A percentile compares a stretch with the other conserved stretches of the same genome.
These are phyloP conservation scores for Montipora cactus DNA, from an alignment of 64 coral and sea anemone species.

Conservation along the genomic window DNA sequence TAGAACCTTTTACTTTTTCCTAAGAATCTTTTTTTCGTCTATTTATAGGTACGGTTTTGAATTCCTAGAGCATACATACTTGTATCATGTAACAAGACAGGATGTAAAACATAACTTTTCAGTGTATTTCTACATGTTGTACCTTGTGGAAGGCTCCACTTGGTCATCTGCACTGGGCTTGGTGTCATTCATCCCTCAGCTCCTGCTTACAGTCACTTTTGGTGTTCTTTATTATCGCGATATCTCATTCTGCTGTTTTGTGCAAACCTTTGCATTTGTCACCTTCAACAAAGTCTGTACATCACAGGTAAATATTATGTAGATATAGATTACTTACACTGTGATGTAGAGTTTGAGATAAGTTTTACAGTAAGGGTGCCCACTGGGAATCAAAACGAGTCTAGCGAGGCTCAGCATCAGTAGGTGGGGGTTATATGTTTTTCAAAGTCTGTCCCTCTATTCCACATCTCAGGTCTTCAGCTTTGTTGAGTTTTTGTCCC, in stretches of 20 bases:
- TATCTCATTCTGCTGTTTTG: conserved; percentile 92
- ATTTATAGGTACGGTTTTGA: conserved; percentile 96
- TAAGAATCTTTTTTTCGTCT: background rate
- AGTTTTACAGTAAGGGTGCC: too few relatives aligned
- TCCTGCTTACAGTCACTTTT: conserved; percentile 76
- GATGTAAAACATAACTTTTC: conserved; percentile 99
- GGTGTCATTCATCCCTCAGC: conserved; percentile 88
- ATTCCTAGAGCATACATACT: conserved; percentile 96
- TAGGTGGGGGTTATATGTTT: too few relatives aligned
- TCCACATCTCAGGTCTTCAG: too few relatives aligned
- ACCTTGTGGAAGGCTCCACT: conserved; percentile 75
- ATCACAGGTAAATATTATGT: conserved; percentile 74
- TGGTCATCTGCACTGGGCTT: conserved; percentile 78
- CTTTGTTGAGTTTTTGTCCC: too few relatives aligned
- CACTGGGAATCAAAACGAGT: too few relatives aligned
- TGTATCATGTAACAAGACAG: conserved; percentile 94
- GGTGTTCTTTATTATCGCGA: conserved; percentile 85
- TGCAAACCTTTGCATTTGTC: conserved; percentile 99
- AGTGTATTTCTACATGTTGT: conserved; percentile 98
- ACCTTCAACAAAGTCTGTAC: conserved; percentile 99
- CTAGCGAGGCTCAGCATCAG: too few relatives aligned
- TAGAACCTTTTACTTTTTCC: too few relatives aligned
- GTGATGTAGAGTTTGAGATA: too few relatives aligned
- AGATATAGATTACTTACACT: too few relatives aligned
- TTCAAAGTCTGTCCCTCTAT: too few relatives aligned